These are phyloP conservation scores for Coreoperca whiteheadi DNA, from an alignment of 2,113 vertebrate genomes.

Conservation along the genomic window DNA sequence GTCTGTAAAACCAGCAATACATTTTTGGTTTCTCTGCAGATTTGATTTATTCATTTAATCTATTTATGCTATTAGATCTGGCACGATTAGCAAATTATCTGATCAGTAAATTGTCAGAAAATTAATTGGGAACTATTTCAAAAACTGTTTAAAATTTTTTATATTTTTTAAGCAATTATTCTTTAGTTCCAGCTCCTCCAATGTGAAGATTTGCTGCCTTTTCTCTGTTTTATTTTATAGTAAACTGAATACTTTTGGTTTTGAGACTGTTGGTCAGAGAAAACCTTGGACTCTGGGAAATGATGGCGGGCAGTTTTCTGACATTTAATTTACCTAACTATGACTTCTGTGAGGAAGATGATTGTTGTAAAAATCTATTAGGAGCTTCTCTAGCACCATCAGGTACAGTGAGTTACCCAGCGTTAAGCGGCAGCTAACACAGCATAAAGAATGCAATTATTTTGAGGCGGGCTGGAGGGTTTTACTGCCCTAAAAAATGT, in stretches of 20 bases:
- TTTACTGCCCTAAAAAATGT: not conserved
- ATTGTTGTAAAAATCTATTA: not conserved
- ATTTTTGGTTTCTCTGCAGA: not conserved
- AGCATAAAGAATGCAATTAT: not conserved
- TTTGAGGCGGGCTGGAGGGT: not conserved
- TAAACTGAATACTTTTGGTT: not conserved
- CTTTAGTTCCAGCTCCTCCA: not conserved
- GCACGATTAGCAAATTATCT: not conserved
- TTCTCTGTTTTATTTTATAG: not conserved
- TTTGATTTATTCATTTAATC: not conserved
- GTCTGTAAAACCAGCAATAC: slow-evolving; percentile 1
- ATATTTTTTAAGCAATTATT: too few relatives aligned
- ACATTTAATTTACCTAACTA: not conserved
- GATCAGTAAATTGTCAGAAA: not conserved
- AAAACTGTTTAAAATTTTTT: not conserved
- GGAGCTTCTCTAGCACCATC: not conserved
- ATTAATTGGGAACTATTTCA: not conserved
- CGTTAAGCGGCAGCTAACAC: not conserved
- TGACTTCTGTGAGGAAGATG: not conserved
- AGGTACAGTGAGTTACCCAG: not conserved
- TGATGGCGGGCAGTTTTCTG: not conserved
- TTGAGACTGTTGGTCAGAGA: not conserved
- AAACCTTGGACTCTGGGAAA: not conserved
- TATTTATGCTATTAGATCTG: not conserved
- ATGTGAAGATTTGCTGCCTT: not conserved